These are phyloP conservation scores for Bellardia pandia DNA, from an alignment of 2,888 invertebrate species.

Conservation along the genomic window DNA sequence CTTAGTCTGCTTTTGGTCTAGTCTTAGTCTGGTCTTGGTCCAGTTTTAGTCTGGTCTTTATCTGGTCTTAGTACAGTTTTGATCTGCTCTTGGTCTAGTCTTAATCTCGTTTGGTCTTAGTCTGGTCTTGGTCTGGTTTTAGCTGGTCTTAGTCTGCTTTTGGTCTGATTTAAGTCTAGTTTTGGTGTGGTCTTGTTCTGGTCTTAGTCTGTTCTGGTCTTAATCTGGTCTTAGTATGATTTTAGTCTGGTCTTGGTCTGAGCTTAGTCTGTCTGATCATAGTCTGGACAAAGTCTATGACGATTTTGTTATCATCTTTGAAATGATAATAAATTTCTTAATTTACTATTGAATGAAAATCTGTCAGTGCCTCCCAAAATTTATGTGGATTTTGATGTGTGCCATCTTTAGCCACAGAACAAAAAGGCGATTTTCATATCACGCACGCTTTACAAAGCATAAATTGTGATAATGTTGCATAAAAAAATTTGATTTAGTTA, in stretches of 20 bases:
- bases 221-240: slow-evolving; percentile 6
- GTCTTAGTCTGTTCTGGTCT: too few species aligned
- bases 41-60: too few species aligned
- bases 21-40: too few species aligned
- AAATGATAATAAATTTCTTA: too few species aligned
- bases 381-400: not conserved
- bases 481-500: slow-evolving; percentile 61
- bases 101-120: not conserved
- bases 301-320: too few species aligned
- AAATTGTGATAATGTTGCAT: slow-evolving; percentile 63
- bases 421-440: slow-evolving; percentile 29
- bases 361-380: not conserved
- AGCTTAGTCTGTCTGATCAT: not conserved
- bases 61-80: not conserved
- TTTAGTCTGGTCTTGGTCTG: slow-evolving; percentile 6
- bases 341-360: too few species aligned
- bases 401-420: too few species aligned
- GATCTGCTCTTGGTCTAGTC: not conserved
- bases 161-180: not conserved
- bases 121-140: not conserved
- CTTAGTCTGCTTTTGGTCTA: too few species aligned
- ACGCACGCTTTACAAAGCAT: slow-evolving; percentile 28
- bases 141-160: not conserved
- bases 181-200: not conserved
- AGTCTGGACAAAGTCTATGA: not conserved